Evolutionary conservation across 2,797 vertebrate species (phyloP).

Genomic region (Columba guinea): DNA sequence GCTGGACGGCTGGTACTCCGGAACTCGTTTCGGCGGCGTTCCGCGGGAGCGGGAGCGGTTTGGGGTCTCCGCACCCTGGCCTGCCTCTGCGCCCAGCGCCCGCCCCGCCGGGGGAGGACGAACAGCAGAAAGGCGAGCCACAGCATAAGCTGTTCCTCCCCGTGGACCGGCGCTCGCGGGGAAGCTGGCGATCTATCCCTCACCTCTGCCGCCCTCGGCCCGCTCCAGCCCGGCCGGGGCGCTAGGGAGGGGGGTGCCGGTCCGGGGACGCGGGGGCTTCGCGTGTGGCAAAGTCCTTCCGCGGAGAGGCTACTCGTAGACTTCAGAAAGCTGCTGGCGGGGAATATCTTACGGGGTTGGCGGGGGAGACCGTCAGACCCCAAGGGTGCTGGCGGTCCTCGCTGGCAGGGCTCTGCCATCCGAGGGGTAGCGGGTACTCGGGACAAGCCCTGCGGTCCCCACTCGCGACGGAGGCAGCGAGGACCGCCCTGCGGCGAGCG

Average conservation of each 20-base stretch:
- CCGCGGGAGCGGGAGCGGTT: not conserved
- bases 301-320: not conserved
- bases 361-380: not conserved
- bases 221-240: not conserved
- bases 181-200: too few relatives aligned
- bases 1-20: constrained; percentile 67
- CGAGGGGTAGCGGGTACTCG: not conserved
- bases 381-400: too few relatives aligned
- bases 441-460: not conserved
- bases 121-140: not conserved
- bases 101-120: not conserved
- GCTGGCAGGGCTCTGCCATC: not conserved
- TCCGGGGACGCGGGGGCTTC: not conserved
- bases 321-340: not conserved
- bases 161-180: not conserved
- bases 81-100: too few relatives aligned
- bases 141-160: not conserved
- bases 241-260: not conserved
- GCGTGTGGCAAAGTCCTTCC: not conserved
- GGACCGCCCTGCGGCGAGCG: not conserved
- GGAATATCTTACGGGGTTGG: not conserved
- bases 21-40: constrained; percentile 72
- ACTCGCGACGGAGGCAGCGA: not conserved
- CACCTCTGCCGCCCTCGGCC: not conserved
- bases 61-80: not conserved